phyloP scores from a whole-genome alignment of 2,113 vertebrate genomes.

The Nasalis larvatus region DNA sequence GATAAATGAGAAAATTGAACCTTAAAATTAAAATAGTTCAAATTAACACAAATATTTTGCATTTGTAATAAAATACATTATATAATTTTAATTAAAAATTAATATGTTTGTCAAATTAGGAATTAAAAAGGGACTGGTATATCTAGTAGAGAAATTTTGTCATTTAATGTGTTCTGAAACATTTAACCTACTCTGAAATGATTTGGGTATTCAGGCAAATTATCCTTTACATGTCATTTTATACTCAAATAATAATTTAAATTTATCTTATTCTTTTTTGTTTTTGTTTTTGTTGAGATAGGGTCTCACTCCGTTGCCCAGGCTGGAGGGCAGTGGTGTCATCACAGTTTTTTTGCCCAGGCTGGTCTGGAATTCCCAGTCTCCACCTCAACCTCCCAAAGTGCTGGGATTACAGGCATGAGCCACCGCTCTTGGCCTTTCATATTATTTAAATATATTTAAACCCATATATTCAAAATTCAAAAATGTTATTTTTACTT shows the following conservation, averaged over 20 bases:
- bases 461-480: neutral
- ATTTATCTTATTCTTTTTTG: neutral
- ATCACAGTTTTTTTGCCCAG: no score
- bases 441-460: neutral
- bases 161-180: neutral
- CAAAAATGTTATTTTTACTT: slow-evolving; percentile 3
- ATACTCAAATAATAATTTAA: neutral
- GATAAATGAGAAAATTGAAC: neutral
- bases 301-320: no score
- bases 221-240: neutral
- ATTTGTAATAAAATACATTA: neutral
- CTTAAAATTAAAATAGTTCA: neutral
- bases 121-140: neutral
- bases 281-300: no score
- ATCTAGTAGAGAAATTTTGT: neutral
- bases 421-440: neutral
- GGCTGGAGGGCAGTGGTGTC: no score
- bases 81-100: neutral
- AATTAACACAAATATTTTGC: neutral
- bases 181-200: neutral
- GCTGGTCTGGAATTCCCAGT: no score
- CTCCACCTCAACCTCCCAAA: no score
- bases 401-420: no score
- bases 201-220: neutral
- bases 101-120: neutral